Conservation (phyloP, 2,113 vertebrate genomes). For the Caranx ignobilis region DNA sequence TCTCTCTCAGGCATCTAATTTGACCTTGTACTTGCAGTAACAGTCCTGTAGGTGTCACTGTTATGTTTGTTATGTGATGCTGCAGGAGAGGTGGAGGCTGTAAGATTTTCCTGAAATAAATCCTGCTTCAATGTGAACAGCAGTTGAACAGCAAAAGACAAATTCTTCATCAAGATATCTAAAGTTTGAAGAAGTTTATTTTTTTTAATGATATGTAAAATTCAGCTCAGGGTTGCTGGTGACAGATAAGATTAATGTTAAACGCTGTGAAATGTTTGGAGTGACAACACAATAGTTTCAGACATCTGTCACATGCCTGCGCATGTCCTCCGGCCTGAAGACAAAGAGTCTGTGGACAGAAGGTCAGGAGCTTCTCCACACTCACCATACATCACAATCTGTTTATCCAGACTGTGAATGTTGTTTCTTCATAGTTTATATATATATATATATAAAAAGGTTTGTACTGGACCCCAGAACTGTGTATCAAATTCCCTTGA, state of each 20-base stretch:
- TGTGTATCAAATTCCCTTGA: too few relatives aligned
- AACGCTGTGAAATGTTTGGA: slow-evolving; percentile 31
- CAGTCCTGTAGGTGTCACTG: slow-evolving; percentile 60
- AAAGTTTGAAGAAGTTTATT: neutral
- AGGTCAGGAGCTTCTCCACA: slow-evolving; percentile 43
- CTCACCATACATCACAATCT: slow-evolving; percentile 1
- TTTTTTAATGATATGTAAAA: neutral
- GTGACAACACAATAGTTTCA: slow-evolving; percentile 41
- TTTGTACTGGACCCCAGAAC: too few relatives aligned
- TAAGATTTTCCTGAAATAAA: too few relatives aligned
- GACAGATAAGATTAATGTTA: neutral
- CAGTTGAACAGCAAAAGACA: neutral
- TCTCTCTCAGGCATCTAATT: neutral
- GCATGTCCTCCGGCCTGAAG: slow-evolving; percentile 43
- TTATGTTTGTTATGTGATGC: slow-evolving; percentile 6
- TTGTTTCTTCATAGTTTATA: neutral
- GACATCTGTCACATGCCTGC: slow-evolving; percentile 64
- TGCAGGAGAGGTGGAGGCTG: too few relatives aligned
- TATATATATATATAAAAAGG: too few relatives aligned
- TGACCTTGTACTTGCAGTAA: slow-evolving; percentile 1
- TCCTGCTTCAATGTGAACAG: neutral
- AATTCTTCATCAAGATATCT: neutral
- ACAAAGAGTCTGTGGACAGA: slow-evolving; percentile 39
- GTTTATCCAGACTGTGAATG: neutral
- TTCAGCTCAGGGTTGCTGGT: neutral